These are phyloP conservation scores for Tadarida brasiliensis DNA, from an alignment of 2,797 vertebrate species.

Conservation along the genomic window DNA sequence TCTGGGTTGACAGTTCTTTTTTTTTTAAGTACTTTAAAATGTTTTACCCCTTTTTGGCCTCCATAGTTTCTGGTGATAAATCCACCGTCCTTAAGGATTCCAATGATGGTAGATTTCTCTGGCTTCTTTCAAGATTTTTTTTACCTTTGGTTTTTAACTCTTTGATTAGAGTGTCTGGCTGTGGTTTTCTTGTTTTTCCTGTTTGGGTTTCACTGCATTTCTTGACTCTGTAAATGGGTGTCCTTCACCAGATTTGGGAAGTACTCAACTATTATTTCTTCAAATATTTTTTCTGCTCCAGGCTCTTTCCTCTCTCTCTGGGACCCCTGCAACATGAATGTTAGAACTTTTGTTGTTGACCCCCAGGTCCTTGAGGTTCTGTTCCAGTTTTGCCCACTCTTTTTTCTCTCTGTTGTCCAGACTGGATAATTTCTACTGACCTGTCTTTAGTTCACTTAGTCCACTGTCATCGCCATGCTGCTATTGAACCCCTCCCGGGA, in stretches of 20 bases:
- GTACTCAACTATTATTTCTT: neutral
- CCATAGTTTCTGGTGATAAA: no score
- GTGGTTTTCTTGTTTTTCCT: neutral
- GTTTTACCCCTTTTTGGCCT: no score
- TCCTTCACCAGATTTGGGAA: conserved; percentile 1
- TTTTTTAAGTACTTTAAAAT: no score
- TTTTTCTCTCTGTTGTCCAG: neutral
- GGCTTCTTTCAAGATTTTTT: neutral
- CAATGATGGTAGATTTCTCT: neutral
- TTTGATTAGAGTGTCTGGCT: neutral
- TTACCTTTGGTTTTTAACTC: neutral
- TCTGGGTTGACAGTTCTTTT: no score
- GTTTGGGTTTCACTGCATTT: neutral
- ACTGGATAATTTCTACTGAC: neutral
- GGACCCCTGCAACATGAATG: neutral
- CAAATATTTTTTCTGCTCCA: no score
- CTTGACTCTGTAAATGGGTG: neutral
- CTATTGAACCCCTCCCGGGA: neutral
- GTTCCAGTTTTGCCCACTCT: neutral
- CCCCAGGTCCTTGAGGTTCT: neutral
- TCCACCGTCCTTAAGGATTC: no score
- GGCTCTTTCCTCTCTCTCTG: neutral
- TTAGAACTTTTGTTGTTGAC: neutral
- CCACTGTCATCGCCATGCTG: neutral
- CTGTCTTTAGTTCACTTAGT: neutral